Base-by-base conservation (phyloP, 2,797 vertebrate genomes). In the Dendrocincla tyrannina region DNA sequence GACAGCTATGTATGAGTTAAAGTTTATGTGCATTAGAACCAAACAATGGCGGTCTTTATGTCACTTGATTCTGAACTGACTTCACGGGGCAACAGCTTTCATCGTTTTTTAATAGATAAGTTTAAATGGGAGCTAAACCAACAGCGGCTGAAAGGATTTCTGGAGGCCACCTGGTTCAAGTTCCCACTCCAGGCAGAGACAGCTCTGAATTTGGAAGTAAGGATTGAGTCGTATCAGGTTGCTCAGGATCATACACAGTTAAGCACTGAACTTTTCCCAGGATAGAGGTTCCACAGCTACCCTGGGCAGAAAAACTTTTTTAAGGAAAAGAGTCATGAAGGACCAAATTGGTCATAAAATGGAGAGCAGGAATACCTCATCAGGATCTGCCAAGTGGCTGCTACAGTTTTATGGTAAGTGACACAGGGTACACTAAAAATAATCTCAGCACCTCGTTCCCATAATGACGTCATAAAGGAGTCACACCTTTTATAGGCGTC, bases 151-250 rank as follows among this genome's bases (percentile, higher is more conserved):
- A 50, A 70, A 62, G 3, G 24, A 20, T 60, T 86, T 55, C 28
- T 88, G 44, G 23, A 64, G 17, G 19, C 55, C 19, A 13, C 19
- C 28, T 17, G 10, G 3, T 17, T 69, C 44, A 46, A 86, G 28
- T 2, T 82, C 24, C 33, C 8, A 12, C n/a, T 49, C 22, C 63
- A 78, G 25, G 14, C n/a, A 91, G 24, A 67, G 16, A 2, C 25
- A 42, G 17, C 22, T 81, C 73, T 74, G 35, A 55, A 64, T 73
- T 88, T n/a, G 70, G 19, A 63, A 62, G 14, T 2, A 60, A 41
- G 2, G 42, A 11, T 52, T 0, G 2, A 56, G 15, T 44, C 6
- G 2, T 28, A 23, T 16, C 55, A 58, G 6, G 5, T 23, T 69
- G 16, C 17, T 73, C 25, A 75, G 30, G 20, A 8, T 59, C 32